Base-by-base conservation (phyloP, 2,113 vertebrate genomes). In the Ancistrus triradiatus region DNA sequence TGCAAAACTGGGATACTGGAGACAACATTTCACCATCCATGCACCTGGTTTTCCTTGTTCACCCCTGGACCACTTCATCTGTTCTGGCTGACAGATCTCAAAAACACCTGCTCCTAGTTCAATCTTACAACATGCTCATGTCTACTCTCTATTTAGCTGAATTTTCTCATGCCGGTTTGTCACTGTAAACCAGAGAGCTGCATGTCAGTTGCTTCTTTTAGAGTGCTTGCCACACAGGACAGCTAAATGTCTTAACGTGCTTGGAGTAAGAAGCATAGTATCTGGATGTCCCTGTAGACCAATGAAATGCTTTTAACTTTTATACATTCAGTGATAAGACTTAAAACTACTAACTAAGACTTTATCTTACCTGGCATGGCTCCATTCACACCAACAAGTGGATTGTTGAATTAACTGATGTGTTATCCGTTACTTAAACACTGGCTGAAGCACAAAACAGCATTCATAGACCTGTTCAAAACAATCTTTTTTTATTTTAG, bases 21-120 rank as follows among this genome's bases (percentile, higher is more conserved):
- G 66, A 55, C 64, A 74, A 59, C 68, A 63, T 74, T 66, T 74
- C 24, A 64, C 35, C 65, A 63, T 59, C 57, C 40, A 52, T 63
- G 65, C 58, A 75, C 68, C 53, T 14, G 33, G 46, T 18, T 57
- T 43, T 68, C 49, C 40, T 35, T 50, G 37, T 63, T 68, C 53
- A 50, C 25, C 49, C 8, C 25, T 51, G 42, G 42, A 47, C 58
- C 42, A 61, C 40, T 44, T 24, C 19, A 46, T 28, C 52, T 27
- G 43, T 17, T 13, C 22, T 50, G 44, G 18, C 19, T 40, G 47
- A 7, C 59, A 50, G 21, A 7, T 3, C 43, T 48, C 22, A 37
- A 57, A 37, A 55, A 56, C 63, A 57, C 52, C 43, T 50, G 33
- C 63, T 66, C 28, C 14, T 7, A 38, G 49, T 22, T 53, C 49